phyloP scores from a whole-genome alignment of 2,113 vertebrate genomes.

The Arizona elegans region DNA sequence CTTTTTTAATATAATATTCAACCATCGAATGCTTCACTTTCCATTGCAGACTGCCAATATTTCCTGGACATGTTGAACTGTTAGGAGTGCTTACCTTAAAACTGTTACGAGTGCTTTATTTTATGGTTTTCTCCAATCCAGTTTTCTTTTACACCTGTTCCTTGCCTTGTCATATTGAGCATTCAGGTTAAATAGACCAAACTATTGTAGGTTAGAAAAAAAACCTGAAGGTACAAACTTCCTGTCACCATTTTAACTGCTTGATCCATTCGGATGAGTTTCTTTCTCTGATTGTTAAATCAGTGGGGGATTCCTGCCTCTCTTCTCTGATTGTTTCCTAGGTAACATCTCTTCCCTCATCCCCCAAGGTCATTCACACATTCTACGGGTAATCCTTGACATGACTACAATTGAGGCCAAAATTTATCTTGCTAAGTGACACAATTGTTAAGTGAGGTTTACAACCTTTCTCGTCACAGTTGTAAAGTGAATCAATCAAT shows the following conservation, averaged over 20 bases:
- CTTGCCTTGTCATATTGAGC: slow-evolving; percentile 18
- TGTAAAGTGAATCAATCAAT: too few relatives aligned
- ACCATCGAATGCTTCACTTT: slow-evolving; percentile 37
- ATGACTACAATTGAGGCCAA: not conserved
- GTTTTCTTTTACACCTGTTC: slow-evolving; percentile 35
- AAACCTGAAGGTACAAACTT: not conserved
- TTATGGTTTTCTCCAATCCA: slow-evolving; percentile 25
- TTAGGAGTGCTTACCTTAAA: slow-evolving; percentile 43
- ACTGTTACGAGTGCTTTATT: slow-evolving; percentile 46
- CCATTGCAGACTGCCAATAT: slow-evolving; percentile 12
- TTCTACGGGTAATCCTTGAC: not conserved
- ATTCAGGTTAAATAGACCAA: slow-evolving; percentile 43
- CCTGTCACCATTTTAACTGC: not conserved
- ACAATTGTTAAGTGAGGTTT: not conserved
- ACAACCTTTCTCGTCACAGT: not conserved
- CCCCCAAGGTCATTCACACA: not conserved
- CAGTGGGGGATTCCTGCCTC: not conserved
- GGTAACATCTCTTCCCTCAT: not conserved
- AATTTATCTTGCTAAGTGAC: not conserved
- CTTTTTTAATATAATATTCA: slow-evolving; percentile 22
- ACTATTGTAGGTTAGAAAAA: slow-evolving; percentile 27
- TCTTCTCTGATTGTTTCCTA: not conserved
- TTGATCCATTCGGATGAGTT: not conserved
- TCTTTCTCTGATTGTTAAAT: not conserved
- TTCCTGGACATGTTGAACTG: slow-evolving; percentile 36